Evolutionary conservation across 1,140 invertebrate species (phyloP).

Genomic region (Coelopa frigida): DNA sequence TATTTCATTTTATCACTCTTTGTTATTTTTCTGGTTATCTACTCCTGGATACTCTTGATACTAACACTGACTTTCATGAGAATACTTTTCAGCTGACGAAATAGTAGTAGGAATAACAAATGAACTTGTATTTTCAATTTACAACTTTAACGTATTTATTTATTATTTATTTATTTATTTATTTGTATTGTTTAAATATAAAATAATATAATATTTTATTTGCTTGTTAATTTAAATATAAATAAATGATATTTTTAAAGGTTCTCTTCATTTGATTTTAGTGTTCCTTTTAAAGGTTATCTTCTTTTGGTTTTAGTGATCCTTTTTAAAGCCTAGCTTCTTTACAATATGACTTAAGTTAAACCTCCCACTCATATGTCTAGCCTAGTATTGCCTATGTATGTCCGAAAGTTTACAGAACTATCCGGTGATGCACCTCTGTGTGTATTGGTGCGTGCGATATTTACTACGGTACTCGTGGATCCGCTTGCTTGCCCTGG

Average conservation of each 20-base stretch:
- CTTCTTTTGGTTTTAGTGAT: too few species aligned
- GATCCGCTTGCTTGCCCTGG: background rate
- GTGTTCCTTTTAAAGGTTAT: too few species aligned
- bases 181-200: background rate
- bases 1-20: background rate
- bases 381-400: too few species aligned
- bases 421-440: background rate
- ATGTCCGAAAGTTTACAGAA: background rate
- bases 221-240: background rate
- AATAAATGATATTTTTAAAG: background rate
- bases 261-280: too few species aligned
- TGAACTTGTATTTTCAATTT: constrained; percentile 2
- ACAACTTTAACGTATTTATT: background rate
- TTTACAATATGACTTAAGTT: too few species aligned
- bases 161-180: background rate
- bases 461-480: background rate
- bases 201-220: background rate
- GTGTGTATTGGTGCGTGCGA: background rate
- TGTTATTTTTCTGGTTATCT: too few species aligned
- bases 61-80: too few species aligned
- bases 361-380: too few species aligned
- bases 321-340: too few species aligned
- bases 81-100: too few species aligned
- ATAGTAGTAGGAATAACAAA: too few species aligned
- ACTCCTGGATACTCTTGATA: too few species aligned